phyloP scores from a whole-genome alignment of 1,140 invertebrate genomes.

The Tenebrio molitor region DNA sequence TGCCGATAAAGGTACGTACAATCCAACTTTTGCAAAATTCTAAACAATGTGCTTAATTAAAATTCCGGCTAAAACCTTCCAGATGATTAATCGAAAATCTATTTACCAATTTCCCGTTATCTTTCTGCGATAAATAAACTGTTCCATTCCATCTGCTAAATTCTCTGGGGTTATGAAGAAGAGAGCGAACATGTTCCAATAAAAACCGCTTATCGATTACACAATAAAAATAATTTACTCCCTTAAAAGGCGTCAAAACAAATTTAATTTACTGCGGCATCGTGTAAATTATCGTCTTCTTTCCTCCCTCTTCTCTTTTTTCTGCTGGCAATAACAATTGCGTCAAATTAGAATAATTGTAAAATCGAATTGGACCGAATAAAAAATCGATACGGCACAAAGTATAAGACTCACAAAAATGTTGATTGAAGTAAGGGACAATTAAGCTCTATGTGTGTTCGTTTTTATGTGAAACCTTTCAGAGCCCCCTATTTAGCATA shows the following conservation, averaged over 20 bases:
- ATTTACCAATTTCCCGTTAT: too few species aligned
- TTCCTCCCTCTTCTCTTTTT: background rate
- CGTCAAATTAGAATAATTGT: conserved; percentile 5
- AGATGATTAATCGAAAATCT: too few species aligned
- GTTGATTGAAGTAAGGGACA: too few species aligned
- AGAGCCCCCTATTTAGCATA: background rate
- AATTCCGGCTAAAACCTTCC: too few species aligned
- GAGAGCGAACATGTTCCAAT: conserved; percentile 3
- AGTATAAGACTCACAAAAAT: background rate
- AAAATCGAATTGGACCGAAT: background rate
- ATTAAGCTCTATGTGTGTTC: background rate
- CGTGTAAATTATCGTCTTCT: conserved; percentile 30
- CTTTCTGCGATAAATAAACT: too few species aligned
- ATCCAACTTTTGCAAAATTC: too few species aligned
- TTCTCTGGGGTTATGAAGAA: background rate
- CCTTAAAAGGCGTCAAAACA: conserved; percentile 28
- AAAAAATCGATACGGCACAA: too few species aligned
- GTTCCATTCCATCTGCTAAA: background rate
- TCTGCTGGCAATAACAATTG: conserved; percentile 1
- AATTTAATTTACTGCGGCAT: conserved; percentile 34
- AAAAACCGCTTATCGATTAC: conserved; percentile 34
- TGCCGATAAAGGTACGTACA: too few species aligned
- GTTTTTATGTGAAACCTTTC: background rate
- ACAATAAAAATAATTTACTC: conserved; percentile 36
- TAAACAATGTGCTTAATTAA: too few species aligned